A percentile compares a stretch with the other conserved stretches of the same genome.
Conservation (phyloP, 2,113 vertebrate species). For the Gobiocypris rarus region DNA sequence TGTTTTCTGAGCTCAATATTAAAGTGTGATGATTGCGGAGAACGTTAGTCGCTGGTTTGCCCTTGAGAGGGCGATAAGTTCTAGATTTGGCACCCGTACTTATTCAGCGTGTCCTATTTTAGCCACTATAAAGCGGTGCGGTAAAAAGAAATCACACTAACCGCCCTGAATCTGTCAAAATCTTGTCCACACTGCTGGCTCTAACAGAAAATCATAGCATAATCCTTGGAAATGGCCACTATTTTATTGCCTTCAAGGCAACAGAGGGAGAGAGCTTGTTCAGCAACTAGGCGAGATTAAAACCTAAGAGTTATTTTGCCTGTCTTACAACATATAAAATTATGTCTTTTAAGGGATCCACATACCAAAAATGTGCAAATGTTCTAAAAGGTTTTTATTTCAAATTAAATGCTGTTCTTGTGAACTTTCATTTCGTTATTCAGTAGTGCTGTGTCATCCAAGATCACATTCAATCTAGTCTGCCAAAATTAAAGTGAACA, state of each 20-base stretch:
- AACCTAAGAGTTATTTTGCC: constrained; percentile 13
- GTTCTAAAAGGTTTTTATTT: no score
- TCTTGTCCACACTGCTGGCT: constrained; percentile 31
- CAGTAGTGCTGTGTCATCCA: neutral
- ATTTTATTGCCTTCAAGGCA: constrained; percentile 34
- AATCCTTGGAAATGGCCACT: constrained; percentile 40
- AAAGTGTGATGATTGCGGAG: neutral
- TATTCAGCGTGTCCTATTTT: constrained; percentile 40
- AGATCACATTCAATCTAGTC: neutral
- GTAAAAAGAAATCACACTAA: constrained; percentile 32
- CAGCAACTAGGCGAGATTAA: constrained; percentile 21
- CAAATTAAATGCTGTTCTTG: no score
- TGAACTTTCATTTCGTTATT: no score
- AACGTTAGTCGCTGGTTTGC: constrained; percentile 16
- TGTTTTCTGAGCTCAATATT: constrained; percentile 16
- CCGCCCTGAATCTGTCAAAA: constrained; percentile 46
- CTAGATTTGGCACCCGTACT: constrained; percentile 36
- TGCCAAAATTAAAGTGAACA: neutral
- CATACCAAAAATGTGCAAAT: neutral
- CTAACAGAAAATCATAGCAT: constrained; percentile 23
- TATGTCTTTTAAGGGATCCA: neutral
- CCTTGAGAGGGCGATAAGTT: constrained; percentile 36
- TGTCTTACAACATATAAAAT: constrained; percentile 1
- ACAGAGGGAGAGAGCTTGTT: constrained; percentile 22
- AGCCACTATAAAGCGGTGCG: constrained; percentile 16